Percentiles rank a stretch among this genome's conserved stretches.
These are phyloP conservation scores for Hippoglossus hippoglossus DNA, from an alignment of 2,797 vertebrate species.

Conservation along the genomic window DNA sequence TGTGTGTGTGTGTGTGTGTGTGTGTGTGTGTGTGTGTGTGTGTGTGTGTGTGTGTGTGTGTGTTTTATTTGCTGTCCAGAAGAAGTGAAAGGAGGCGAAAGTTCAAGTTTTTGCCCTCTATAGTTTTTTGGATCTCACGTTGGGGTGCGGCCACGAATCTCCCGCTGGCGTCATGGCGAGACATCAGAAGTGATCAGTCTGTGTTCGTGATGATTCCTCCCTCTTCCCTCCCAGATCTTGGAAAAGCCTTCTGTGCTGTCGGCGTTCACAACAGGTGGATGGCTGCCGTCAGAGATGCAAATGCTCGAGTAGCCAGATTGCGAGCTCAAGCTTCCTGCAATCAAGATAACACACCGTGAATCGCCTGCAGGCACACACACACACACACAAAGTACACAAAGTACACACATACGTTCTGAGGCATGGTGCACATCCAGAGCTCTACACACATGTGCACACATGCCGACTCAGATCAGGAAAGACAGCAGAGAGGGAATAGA, in stretches of 20 bases:
- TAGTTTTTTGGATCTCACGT: constrained; percentile 31
- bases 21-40: constrained; percentile 8
- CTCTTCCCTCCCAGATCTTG: constrained; percentile 46
- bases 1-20: constrained; percentile 7
- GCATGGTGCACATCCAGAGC: neutral
- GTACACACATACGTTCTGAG: neutral
- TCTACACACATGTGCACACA: neutral
- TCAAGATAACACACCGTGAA: constrained; percentile 23
- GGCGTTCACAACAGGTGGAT: constrained; percentile 64
- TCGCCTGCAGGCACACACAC: neutral
- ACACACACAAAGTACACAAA: neutral
- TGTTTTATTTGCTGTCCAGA: neutral
- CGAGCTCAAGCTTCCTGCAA: constrained; percentile 33
- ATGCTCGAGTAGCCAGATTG: constrained; percentile 59
- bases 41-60: constrained; percentile 6
- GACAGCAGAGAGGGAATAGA: constrained; percentile 34
- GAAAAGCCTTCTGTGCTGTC: constrained; percentile 50
- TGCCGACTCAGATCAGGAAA: constrained; percentile 30
- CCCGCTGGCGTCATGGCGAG: constrained; percentile 53
- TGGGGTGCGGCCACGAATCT: constrained; percentile 36
- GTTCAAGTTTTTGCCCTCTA: constrained; percentile 24
- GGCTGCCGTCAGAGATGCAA: constrained; percentile 49
- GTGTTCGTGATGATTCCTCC: constrained; percentile 42
- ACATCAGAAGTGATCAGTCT: constrained; percentile 63
- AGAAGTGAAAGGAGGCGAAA: constrained; percentile 31